Evolutionary conservation across 2,113 vertebrate species (phyloP).

Genomic region (Channa argus): DNA sequence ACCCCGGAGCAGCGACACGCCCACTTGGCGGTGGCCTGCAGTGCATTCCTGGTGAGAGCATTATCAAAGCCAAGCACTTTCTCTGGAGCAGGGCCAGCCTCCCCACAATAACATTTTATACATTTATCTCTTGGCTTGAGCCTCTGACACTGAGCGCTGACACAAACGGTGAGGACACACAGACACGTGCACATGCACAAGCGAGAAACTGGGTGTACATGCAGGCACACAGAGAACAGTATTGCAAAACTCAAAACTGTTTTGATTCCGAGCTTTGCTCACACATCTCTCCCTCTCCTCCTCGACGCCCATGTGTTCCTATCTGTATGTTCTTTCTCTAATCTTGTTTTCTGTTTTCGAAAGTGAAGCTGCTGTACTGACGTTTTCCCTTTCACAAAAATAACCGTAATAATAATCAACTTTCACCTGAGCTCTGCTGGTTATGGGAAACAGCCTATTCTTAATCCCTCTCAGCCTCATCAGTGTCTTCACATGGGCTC

Average conservation of each 20-base stretch:
- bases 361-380: constrained; percentile 6
- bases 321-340: constrained; percentile 11
- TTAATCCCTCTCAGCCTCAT: not conserved
- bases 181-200: constrained; percentile 5
- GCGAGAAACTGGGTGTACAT: not conserved
- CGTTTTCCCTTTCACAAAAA: constrained; percentile 16
- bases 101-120: constrained; percentile 83
- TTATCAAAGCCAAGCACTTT: constrained; percentile 86
- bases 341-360: constrained; percentile 37
- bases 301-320: constrained; percentile 22
- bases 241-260: constrained; percentile 55
- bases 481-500: not conserved
- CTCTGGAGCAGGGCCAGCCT: constrained; percentile 77
- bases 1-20: constrained; percentile 77
- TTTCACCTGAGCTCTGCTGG: constrained; percentile 24
- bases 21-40: constrained; percentile 78
- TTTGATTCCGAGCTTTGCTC: constrained; percentile 44
- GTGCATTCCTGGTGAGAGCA: constrained; percentile 86
- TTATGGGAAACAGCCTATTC: constrained; percentile 2
- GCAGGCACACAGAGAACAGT: constrained; percentile 4
- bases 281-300: constrained; percentile 22
- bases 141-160: constrained; percentile 55
- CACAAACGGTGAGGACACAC: constrained; percentile 52
- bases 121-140: constrained; percentile 70
- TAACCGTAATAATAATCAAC: not conserved